These are phyloP conservation scores for Trichomalopsis sarcophagae DNA, from an alignment of 1,140 invertebrate genomes.

Conservation along the genomic window DNA sequence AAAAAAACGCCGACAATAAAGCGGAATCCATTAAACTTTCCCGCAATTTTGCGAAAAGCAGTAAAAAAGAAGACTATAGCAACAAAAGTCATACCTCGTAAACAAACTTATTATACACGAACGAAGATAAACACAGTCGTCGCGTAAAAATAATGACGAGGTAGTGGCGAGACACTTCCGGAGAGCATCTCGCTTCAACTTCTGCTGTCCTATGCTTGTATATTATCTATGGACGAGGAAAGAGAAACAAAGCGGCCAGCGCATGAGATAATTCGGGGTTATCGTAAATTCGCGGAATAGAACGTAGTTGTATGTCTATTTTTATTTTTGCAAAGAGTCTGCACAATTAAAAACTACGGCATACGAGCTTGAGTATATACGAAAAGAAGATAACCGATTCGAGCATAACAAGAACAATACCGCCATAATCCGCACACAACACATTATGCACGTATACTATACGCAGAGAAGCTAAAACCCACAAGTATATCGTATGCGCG, in stretches of 20 bases:
- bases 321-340: too few species aligned
- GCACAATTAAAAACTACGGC: too few species aligned
- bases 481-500: too few species aligned
- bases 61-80: neutral
- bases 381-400: too few species aligned
- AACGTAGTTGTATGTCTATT: neutral
- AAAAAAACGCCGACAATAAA: neutral
- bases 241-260: too few species aligned
- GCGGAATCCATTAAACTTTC: neutral
- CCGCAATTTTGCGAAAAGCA: neutral
- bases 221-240: too few species aligned
- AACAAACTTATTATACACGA: neutral
- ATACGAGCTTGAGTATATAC: too few species aligned
- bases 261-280: neutral
- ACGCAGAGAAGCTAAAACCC: too few species aligned
- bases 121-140: neutral
- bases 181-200: neutral
- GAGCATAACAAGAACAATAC: too few species aligned
- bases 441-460: too few species aligned
- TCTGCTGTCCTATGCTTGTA: too few species aligned
- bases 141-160: neutral
- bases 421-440: too few species aligned
- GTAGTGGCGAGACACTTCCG: neutral
- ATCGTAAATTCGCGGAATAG: neutral
- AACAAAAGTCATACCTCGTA: neutral